Conservation (phyloP, 1,140 invertebrate species). For the Cotesia vestalis region DNA sequence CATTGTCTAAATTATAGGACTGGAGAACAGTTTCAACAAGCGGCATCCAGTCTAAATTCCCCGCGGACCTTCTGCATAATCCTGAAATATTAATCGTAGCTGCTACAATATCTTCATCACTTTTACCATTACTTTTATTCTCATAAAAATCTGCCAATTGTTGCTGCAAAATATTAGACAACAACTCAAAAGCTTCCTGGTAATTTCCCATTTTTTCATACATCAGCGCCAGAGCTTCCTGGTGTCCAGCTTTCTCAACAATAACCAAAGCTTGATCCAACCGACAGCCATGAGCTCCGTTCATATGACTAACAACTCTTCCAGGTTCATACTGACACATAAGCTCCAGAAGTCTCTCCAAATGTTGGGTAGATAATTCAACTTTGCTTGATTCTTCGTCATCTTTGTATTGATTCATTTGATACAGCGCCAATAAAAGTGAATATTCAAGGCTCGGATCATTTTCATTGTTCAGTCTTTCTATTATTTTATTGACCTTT, state of each 20-base stretch:
- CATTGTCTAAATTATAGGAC: constrained; percentile 49
- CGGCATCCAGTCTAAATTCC: constrained; percentile 62
- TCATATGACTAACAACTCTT: constrained; percentile 56
- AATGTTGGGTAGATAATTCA: constrained; percentile 65
- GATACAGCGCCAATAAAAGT: constrained; percentile 72
- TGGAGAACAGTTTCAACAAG: constrained; percentile 58
- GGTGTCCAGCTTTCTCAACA: constrained; percentile 53
- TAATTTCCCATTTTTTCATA: constrained; percentile 63
- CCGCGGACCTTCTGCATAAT: constrained; percentile 60
- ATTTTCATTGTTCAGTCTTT: constrained; percentile 49
- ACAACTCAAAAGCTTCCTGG: constrained; percentile 59
- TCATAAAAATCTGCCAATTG: constrained; percentile 46
- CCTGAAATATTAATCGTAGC: constrained; percentile 53
- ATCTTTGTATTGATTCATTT: constrained; percentile 62
- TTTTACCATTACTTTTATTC: constrained; percentile 38
- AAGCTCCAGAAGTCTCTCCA: constrained; percentile 74
- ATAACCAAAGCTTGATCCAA: constrained; percentile 58
- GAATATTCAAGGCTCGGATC: constrained; percentile 67
- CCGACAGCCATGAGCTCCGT: constrained; percentile 58
- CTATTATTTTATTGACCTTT: constrained; percentile 55
- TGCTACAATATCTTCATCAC: constrained; percentile 51
- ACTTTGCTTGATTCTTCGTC: constrained; percentile 57
- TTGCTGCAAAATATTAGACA: constrained; percentile 53
- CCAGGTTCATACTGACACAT: constrained; percentile 73
- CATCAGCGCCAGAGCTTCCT: constrained; percentile 60